Evolutionary conservation across 2,888 invertebrate species (phyloP).

Genomic region (Pollenia amentaria): DNA sequence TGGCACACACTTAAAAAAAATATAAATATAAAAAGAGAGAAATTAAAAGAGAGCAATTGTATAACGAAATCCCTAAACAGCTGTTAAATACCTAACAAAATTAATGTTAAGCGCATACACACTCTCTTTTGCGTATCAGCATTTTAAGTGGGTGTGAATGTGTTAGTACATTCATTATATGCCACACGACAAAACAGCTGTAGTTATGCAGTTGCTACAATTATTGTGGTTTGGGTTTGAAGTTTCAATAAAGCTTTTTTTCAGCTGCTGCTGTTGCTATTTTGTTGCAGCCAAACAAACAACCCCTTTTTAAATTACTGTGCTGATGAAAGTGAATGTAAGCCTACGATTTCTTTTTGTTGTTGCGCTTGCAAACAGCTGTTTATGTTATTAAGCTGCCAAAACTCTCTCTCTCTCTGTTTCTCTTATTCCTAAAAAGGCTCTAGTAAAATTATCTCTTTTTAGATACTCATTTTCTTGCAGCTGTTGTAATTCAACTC

Average conservation of each 20-base stretch:
- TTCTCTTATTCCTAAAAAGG: background rate
- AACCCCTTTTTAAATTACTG: conserved; percentile 31
- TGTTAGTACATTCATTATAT: background rate
- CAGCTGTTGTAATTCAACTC: conserved; percentile 34
- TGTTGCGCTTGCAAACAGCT: conserved; percentile 51
- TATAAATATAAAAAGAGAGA: background rate
- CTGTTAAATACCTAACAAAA: conserved; percentile 46
- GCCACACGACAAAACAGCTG: conserved; percentile 70
- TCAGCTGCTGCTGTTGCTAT: background rate
- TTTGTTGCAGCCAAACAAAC: conserved; percentile 10
- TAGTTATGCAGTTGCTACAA: conserved; percentile 70
- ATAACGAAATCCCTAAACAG: conserved; percentile 45
- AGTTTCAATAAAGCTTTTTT: conserved; percentile 33
- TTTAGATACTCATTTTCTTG: conserved; percentile 5
- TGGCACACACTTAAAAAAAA: background rate
- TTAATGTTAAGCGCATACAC: conserved; percentile 25
- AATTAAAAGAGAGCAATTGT: background rate
- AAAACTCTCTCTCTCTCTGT: conserved; percentile 13
- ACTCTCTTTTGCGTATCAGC: background rate
- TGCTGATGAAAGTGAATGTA: conserved; percentile 67
- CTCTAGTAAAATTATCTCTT: conserved; percentile 11
- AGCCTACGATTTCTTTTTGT: background rate
- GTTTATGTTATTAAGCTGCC: conserved; percentile 46
- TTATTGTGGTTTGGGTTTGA: conserved; percentile 44
- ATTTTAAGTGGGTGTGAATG: conserved; percentile 4